phyloP scores from a whole-genome alignment of 2,797 vertebrate species.

The Acrossocheilus wenchowensis region DNA sequence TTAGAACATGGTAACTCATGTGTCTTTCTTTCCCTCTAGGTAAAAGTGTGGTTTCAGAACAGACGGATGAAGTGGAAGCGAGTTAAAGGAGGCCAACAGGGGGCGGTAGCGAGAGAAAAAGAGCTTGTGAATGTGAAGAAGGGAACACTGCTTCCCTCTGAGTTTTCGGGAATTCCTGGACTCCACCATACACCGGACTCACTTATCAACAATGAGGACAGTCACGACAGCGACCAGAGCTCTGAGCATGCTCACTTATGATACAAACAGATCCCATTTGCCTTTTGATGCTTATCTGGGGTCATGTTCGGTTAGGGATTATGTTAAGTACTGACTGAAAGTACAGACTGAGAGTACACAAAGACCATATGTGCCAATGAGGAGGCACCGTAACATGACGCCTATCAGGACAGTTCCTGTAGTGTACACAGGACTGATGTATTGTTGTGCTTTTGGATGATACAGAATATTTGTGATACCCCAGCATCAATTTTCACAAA shows the following conservation, averaged over 20 bases:
- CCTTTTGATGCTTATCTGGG: neutral
- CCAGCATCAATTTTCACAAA: constrained; percentile 38
- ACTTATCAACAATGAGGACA: constrained; percentile 91
- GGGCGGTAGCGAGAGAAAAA: constrained; percentile 93
- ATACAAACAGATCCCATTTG: constrained; percentile 69
- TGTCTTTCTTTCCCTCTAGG: constrained; percentile 73
- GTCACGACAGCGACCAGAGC: constrained; percentile 97
- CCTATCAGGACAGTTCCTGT: constrained; percentile 83
- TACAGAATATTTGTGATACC: constrained; percentile 45
- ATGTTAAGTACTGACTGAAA: neutral
- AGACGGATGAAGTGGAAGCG: constrained; percentile 99
- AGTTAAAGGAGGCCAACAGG: constrained; percentile 97
- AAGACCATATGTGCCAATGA: constrained; percentile 17
- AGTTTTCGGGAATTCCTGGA: constrained; percentile 92
- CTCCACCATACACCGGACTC: constrained; percentile 96
- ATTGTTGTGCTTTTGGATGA: constrained; percentile 51
- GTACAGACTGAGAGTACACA: constrained; percentile 18
- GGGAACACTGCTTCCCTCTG: constrained; percentile 91
- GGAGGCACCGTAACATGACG: constrained; percentile 59
- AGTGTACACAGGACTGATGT: constrained; percentile 65
- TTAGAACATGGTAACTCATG: constrained; percentile 15
- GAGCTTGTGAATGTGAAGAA: constrained; percentile 99
- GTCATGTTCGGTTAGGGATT: constrained; percentile 7
- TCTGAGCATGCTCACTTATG: constrained; percentile 97
- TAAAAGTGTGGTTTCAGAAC: constrained; percentile 99